Evolutionary conservation across 1,140 invertebrate genomes (phyloP), one percentile per base, ranked within the genome.

Genomic region (Nephotettix cincticeps): DNA sequence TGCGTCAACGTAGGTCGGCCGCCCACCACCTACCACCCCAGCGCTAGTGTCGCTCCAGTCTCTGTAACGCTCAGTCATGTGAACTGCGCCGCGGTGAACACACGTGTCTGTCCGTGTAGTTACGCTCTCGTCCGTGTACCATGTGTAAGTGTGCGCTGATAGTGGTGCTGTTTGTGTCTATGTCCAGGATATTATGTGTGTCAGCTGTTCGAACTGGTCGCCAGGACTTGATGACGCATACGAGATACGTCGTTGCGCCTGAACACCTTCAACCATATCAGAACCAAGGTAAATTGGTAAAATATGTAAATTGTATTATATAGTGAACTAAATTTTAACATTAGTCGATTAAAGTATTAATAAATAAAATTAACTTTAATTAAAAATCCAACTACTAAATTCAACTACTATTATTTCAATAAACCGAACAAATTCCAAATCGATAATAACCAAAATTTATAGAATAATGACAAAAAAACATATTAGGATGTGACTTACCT

Each of bases 221-320:
- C 23, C 23, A 61, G 1, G 47, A 51, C n/a, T n/a, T 51, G 14
- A 11, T 51, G 14, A 9, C 14, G 6, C 56, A 61, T 23, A 61
- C 13, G 14, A 25, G 56, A 11, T 61, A 61, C n/a, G 27, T 61
- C 56, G 28, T 61, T 27, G 13, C 56, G 27, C 56, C 56, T 6
- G 56, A 61, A 14, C 56, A 61, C 13, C 56, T 61, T 3, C 56
- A 27, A 6, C 56, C 56, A 27, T 61, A 61, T 61, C 56, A 61
- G n/a, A 61, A 61, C 25, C 56, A 61, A 61, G 56, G 56, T 61
- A 61, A 9, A 17, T 9, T 9, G 36, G 36, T 40, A n/a, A n/a
- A n/a, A n/a, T n/a, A n/a, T n/a, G n/a, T n/a, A n/a, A n/a, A n/a
- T n/a, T n/a, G n/a, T n/a, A n/a, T n/a, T n/a, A n/a, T n/a, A n/a